phyloP scores from a whole-genome alignment of 92 coral and sea anemone species.

The Umimayanthus chanpuru region DNA sequence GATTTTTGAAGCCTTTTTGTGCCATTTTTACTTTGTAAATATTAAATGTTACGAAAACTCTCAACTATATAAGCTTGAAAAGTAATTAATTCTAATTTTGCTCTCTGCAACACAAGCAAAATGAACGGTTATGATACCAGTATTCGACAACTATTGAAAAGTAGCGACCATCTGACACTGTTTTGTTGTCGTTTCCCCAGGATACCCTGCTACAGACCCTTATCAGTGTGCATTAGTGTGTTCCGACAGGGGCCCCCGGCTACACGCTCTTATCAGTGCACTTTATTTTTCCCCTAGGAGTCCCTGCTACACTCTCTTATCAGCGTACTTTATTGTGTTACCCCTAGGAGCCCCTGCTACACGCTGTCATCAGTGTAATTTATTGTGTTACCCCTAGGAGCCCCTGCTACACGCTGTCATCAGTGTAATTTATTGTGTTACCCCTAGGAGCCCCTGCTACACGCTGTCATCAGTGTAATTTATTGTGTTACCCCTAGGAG shows the following conservation, averaged over 20 bases:
- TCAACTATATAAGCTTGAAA: too few relatives aligned
- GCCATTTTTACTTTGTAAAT: not conserved
- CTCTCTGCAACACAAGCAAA: too few relatives aligned
- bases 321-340: conserved; percentile 55
- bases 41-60: too few relatives aligned
- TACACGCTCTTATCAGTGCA: conserved; percentile 75
- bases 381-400: conserved; percentile 46
- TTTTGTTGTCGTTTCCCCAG: too few relatives aligned
- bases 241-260: conserved; percentile 68
- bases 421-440: conserved; percentile 51
- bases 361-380: too few relatives aligned
- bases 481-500: too few relatives aligned
- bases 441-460: conserved; percentile 74
- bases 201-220: conserved; percentile 73
- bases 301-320: conserved; percentile 70
- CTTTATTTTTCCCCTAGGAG: conserved; percentile 8
- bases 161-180: too few relatives aligned
- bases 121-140: too few relatives aligned
- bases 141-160: too few relatives aligned
- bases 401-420: conserved; percentile 78
- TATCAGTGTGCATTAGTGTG: conserved; percentile 59
- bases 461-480: conserved; percentile 78
- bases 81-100: too few relatives aligned
- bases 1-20: not conserved
- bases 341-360: too few relatives aligned